Evolutionary conservation across 2,113 vertebrate genomes (phyloP), one percentile per base, ranked within the genome.

Genomic region (Tetrax tetrax): DNA sequence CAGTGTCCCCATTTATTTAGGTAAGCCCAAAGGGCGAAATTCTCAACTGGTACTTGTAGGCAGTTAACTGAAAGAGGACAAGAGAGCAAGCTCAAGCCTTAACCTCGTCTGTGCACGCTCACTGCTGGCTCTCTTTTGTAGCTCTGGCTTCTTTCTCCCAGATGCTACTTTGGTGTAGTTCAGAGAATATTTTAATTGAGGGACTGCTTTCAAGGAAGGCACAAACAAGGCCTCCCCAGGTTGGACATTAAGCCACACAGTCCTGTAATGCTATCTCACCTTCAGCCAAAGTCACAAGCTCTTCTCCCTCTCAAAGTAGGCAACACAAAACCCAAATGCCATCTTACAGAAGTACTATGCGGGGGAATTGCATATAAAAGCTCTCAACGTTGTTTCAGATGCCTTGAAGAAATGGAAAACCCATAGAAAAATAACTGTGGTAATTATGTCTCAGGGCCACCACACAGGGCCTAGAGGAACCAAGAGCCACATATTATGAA

Each of bases 71-170:
- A 35, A 82, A 79, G 27, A 75, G 57, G 31, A 65, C 22, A 68
- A 59, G 38, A 80, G 27, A 72, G 10, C 29, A 83, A 74, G 37
- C 19, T 53, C n/a, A 48, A 50, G 31, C 1, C 0, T 9, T 56
- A 51, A 76, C 16, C 14, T 11, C 72, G 16, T 43, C 63, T 63
- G 12, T 38, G 33, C 23, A 16, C 0, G 0, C 21, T 64, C 27
- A 7, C 50, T 66, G 51, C 25, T 89, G 60, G 12, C 23, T 47
- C 23, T 68, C 7, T 81, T 24, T 38, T 51, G 5, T 47, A 54
- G 12, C 33, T 89, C 31, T 10, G 3, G 35, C 27, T 65, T 1
- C 74, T 50, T 94, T 75, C 43, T 71, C n/a, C 14, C 35, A 64
- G 56, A 33, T 9, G 43, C 20, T 60, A 31, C 7, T 53, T 57